Base-by-base conservation (phyloP, 2,113 vertebrate genomes). In the Microcebus lehilahytsara region DNA sequence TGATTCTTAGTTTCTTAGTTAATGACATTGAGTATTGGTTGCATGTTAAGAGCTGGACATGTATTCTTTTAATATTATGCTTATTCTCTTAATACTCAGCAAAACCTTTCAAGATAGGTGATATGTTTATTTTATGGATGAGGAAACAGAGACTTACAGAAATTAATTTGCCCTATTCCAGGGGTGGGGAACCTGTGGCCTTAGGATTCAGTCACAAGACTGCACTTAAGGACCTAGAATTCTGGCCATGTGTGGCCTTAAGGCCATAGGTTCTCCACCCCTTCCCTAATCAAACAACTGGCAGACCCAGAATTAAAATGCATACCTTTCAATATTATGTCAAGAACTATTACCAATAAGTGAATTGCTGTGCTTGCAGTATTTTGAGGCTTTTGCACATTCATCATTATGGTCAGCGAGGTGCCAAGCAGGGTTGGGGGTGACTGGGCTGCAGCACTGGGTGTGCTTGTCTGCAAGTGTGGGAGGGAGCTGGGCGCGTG, bases 1-100 rank as follows among this genome's bases (percentile, higher is more conserved):
- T 87, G 25, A 92, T 69, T 79, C 96, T 75, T 58, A 67, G 8
- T 86, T 95, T 80, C 37, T 89, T 81, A 74, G 34, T 71, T 94
- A 74, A n/a, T 86, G 11, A 71, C 51, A 89, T 4, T 79, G 72
- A 58, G 27, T 85, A 10, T 75, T 75, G 71, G 81, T 66, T 81
- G 3, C 71, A 69, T 95, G 27, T 13, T 34, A 9, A 87, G 64
- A 91, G 25, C 49, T 83, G 9, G 51, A 78, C 30, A 34, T 40
- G 9, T 19, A 53, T 23, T 78, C 25, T 91, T 71, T n/a, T 49
- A 42, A 56, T 64, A 37, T 30, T 6, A 5, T 30, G 22, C 58
- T 3, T 64, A 42, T 90, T 84, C 42, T 87, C 90, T 79, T 13
- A 95, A 30, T 93, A 75, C 25, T 56, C 67, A 83, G 42, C 22